A percentile compares a stretch with the other conserved stretches of the same genome.
These are phyloP conservation scores for Rutilus rutilus DNA, from an alignment of 2,113 vertebrate genomes.

Conservation along the genomic window DNA sequence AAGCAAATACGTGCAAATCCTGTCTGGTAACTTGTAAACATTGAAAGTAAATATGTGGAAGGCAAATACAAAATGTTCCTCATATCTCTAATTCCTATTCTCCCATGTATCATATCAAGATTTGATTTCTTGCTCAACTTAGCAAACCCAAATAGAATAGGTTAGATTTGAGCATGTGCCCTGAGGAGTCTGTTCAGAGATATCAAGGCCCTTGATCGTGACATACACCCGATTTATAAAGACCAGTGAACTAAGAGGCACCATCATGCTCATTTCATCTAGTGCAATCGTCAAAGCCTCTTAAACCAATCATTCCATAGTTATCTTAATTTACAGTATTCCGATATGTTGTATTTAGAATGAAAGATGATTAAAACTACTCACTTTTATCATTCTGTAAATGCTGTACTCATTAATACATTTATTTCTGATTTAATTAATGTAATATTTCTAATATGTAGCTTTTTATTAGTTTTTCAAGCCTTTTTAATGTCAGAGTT, in stretches of 20 bases:
- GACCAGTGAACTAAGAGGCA: not conserved
- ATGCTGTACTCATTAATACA: no score
- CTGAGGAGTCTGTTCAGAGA: not conserved
- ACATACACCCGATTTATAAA: not conserved
- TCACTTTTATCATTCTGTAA: no score
- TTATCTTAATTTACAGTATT: not conserved
- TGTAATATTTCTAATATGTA: no score
- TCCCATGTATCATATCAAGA: not conserved
- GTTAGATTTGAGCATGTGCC: not conserved
- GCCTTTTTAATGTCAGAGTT: no score
- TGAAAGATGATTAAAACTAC: not conserved
- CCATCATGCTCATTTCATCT: not conserved
- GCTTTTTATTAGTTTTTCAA: no score
- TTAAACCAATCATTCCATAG: not conserved
- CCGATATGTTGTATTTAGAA: not conserved
- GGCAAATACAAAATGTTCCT: not conserved
- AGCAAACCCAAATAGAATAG: not conserved
- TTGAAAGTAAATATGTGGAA: not conserved
- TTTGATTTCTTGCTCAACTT: constrained; percentile 9
- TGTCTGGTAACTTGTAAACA: not conserved
- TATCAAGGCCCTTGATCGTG: not conserved
- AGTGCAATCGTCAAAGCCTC: not conserved
- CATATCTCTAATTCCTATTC: not conserved
- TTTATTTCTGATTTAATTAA: no score
- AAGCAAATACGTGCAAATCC: not conserved